phyloP scores from a whole-genome alignment of 2,888 invertebrate species.

The Cecidostiba fungosa region DNA sequence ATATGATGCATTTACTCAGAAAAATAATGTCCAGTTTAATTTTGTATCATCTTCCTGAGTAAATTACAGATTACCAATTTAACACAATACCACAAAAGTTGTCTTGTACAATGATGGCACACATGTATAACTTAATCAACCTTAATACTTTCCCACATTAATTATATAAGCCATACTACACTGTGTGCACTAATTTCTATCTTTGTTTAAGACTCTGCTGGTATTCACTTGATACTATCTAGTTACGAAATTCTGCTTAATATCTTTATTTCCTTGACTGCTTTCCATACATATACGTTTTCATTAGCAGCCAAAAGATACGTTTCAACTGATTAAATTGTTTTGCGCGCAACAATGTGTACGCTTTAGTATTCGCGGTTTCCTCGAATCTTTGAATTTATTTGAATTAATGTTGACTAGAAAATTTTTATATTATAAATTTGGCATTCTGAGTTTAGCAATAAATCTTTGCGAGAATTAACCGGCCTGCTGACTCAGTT shows the following conservation, averaged over 20 bases:
- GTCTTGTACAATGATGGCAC: not conserved
- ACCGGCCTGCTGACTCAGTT: too few relatives aligned
- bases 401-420: too few relatives aligned
- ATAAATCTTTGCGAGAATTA: not conserved
- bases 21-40: too few relatives aligned
- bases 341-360: not conserved
- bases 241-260: conserved; percentile 8
- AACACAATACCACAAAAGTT: not conserved
- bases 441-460: not conserved
- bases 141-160: conserved; percentile 19
- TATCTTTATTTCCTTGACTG: not conserved
- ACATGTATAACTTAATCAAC: not conserved
- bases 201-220: not conserved
- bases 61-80: not conserved
- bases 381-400: not conserved
- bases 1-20: too few relatives aligned
- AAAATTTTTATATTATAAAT: too few relatives aligned
- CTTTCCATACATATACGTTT: not conserved
- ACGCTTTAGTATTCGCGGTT: not conserved
- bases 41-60: too few relatives aligned
- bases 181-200: not conserved
- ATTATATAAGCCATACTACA: conserved; percentile 3
- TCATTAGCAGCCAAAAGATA: not conserved
- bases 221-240: not conserved
- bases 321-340: conserved; percentile 1